These are phyloP conservation scores for Phainopepla nitens DNA, from an alignment of 2,113 vertebrate species.

Conservation along the genomic window DNA sequence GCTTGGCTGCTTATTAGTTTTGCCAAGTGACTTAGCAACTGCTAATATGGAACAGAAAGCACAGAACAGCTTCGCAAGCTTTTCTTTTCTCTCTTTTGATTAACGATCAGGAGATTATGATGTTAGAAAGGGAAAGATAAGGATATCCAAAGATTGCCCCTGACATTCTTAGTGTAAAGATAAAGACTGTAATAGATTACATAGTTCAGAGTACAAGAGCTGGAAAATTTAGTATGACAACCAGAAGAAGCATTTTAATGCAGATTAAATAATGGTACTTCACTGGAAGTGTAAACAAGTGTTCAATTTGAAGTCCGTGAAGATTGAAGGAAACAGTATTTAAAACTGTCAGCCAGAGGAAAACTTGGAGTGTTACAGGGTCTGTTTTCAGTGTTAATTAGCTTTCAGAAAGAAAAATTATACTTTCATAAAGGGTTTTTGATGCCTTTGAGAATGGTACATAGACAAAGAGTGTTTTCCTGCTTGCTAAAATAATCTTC, in stretches of 20 bases:
- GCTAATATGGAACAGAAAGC: background rate
- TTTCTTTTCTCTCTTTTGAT: background rate
- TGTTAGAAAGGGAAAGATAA: conserved; percentile 2
- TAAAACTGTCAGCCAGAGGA: background rate
- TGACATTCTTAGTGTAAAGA: background rate
- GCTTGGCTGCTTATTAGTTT: background rate
- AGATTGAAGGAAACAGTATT: background rate
- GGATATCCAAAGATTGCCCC: background rate
- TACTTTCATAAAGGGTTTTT: background rate
- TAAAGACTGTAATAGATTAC: background rate
- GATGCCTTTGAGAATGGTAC: background rate
- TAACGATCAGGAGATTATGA: conserved; percentile 22
- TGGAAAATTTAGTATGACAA: background rate
- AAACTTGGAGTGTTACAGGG: background rate
- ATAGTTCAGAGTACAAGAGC: background rate
- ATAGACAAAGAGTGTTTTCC: background rate
- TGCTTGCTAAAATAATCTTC: background rate
- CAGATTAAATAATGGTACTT: background rate
- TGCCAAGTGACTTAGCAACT: background rate
- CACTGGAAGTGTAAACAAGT: background rate
- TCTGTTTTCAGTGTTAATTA: background rate
- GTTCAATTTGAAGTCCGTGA: background rate
- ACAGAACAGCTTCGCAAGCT: background rate
- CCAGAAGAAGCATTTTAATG: background rate
- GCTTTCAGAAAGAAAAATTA: background rate